Base-by-base conservation (phyloP, 2,797 vertebrate species). In the Fistularia commersonii region DNA sequence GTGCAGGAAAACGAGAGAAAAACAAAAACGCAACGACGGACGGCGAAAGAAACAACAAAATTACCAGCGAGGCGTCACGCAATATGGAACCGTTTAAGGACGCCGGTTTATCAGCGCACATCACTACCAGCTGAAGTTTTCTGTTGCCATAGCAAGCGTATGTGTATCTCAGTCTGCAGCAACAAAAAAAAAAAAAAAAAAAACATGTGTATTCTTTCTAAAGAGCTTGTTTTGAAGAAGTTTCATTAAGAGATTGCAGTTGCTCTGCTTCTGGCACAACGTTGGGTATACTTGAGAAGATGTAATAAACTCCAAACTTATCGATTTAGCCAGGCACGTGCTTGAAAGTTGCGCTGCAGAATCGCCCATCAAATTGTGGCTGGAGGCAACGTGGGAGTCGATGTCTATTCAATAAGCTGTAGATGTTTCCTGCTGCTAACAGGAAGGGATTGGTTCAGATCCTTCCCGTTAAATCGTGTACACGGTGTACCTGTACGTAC, bases 331-430 rank as follows among this genome's bases (percentile, higher is more conserved):
- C 34, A 44, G 6, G 67, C 57, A 59, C 48, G 23, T 69, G 64
- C 57, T 62, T 68, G 72, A 73, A 76, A 72, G 68, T 57, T 51
- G 13, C 54, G 54, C 34, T 44, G 42, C 59, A 31, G 67, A 77
- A 81, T 79, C 41, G 61, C 50, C 78, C 54, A 70, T 81, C 60
- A 78, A 63, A 69, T 39, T 12, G 66, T 73, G 60, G 68, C 77
- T 67, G 31, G 32, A 55, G 74, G 81, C 79, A 57, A 78, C 47
- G 43, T 40, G 66, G 64, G 43, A 71, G 66, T 87, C 79, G n/a
- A 89, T 89, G 69, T 78, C 73, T 84, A 89, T 83, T 77, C 47
- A 61, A 86, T 90, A 75, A 81, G 49, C 49, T 49, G 41, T 68
- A 49, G 67, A 72, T 64, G 77, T 81, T 88, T 88, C 82, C 79